Percentiles rank a stretch among this genome's conserved stretches.
Conservation (phyloP, 2,797 vertebrate genomes). For the Phataginus tricuspis region DNA sequence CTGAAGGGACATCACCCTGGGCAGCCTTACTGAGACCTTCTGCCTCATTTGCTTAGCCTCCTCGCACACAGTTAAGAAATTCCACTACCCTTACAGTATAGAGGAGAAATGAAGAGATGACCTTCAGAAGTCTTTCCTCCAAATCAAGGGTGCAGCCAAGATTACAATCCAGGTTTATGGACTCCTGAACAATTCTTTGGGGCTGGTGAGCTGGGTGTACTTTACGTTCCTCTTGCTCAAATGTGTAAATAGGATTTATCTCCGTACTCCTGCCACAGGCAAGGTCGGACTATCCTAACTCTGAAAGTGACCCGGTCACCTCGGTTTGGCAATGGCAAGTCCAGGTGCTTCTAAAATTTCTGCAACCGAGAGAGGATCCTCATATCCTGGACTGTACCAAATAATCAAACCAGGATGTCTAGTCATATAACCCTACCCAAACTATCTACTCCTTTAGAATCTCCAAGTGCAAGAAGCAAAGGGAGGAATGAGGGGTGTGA, state of each 20-base stretch:
- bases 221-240: neutral
- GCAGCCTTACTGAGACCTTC: neutral
- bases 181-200: neutral
- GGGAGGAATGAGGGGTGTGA: neutral
- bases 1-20: neutral
- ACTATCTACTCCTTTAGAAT: neutral
- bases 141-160: neutral
- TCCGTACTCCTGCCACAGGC: neutral
- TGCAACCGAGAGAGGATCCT: neutral
- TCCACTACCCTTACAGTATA: neutral
- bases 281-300: neutral
- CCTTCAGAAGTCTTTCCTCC: neutral
- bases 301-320: neutral
- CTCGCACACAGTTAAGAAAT: neutral
- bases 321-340: neutral
- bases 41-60: neutral
- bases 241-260: neutral
- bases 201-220: neutral
- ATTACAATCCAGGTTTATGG: neutral
- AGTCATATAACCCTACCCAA: neutral
- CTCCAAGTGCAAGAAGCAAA: neutral
- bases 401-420: neutral
- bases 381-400: neutral
- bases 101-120: neutral
- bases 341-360: neutral